Base-by-base conservation (phyloP, 2,888 invertebrate species). In the Galeopsomyia nigrocyanea region DNA sequence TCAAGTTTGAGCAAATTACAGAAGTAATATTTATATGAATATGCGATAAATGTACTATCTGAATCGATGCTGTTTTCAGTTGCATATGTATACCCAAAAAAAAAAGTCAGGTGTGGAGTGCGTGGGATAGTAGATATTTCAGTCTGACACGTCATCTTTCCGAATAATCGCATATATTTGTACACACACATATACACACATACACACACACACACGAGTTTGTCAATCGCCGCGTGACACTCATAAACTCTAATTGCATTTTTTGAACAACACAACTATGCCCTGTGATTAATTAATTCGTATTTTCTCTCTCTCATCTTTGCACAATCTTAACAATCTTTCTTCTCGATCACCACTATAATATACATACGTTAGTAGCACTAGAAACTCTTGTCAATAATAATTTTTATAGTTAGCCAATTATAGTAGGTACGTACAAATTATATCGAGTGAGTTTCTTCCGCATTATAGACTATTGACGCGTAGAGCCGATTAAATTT, bases 1-100 rank as follows among this genome's bases (percentile, higher is more conserved):
- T 66, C 46, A 66, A 69, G 57, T 66, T 69, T 31, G 57, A 66
- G 69, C 69, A 69, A 62, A 58, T n/a, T n/a, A n/a, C 56, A 22
- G 39, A 61, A 58, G 56, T 50, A 50, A 9, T 61, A 58, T 65
- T 55, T 31, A 19, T 22, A 47, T 46, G 62, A 64, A 31, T n/a
- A n/a, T n/a, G 49, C 49, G 57, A 68, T 64, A 50, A 69, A 66
- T 47, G 17, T 60, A 65, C 57, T 64, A 66, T 61, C 62, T 61
- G 61, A 73, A 73, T 69, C 69, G 61, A 69, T 56, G 61, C 60
- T 51, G 21, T 51, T 68, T n/a, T 55, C 53, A 2, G 21, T 63
- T 53, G 58, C 47, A 22, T 46, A 62, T 47, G 17, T 49, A 17
- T n/a, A n/a, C n/a, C n/a, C n/a, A n/a, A n/a, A n/a, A n/a, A n/a